These are phyloP conservation scores for Pachypanchax playfairii DNA, from an alignment of 2,113 vertebrate species.

Conservation along the genomic window DNA sequence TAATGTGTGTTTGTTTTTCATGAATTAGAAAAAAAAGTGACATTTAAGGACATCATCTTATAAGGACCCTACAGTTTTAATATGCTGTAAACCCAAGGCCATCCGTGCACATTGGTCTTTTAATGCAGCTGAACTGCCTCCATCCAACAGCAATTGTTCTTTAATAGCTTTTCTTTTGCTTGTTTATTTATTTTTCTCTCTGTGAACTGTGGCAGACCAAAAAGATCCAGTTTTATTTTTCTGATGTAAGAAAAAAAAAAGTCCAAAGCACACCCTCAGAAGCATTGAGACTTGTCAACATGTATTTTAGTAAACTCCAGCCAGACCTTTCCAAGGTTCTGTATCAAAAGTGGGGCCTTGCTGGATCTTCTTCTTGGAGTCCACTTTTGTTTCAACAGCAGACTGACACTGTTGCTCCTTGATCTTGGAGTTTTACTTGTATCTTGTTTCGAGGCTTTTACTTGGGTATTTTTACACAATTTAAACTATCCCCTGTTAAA, in stretches of 20 bases:
- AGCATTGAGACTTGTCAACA: constrained; percentile 17
- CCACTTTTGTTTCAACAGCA: not conserved
- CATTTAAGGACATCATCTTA: not conserved
- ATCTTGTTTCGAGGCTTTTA: constrained; percentile 7
- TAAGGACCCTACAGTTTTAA: not conserved
- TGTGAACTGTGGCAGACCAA: constrained; percentile 6
- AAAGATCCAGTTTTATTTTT: constrained; percentile 1
- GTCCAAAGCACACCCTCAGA: constrained; percentile 4
- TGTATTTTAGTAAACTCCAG: constrained; percentile 16
- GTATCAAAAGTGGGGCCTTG: constrained; percentile 5
- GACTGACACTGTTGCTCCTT: not conserved
- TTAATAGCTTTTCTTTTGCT: not conserved
- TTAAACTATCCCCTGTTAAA: not conserved
- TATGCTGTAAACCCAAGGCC: not conserved
- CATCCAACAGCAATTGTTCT: not conserved
- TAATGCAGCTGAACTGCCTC: not conserved
- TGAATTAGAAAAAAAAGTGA: not conserved
- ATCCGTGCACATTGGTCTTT: not conserved
- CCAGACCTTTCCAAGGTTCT: constrained; percentile 4
- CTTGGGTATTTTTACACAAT: not conserved
- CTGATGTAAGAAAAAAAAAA: not conserved
- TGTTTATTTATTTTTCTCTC: not conserved
- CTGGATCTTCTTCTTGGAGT: constrained; percentile 12
- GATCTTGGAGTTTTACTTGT: not conserved
- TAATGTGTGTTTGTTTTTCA: not conserved